Conservation (phyloP, 2,113 vertebrate genomes). For the Phyllostomus hastatus region DNA sequence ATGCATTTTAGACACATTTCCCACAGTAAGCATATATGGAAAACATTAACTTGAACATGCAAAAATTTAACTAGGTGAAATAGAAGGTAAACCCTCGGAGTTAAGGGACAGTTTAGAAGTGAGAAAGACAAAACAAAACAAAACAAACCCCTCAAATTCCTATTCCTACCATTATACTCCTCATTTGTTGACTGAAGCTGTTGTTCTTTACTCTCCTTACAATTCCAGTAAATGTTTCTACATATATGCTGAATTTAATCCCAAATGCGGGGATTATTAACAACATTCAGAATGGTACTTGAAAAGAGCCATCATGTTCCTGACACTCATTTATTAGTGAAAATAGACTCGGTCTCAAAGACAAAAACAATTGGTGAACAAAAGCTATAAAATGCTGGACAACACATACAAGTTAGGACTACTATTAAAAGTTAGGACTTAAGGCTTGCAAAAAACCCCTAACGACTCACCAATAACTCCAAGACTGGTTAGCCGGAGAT, state of each 20-base stretch:
- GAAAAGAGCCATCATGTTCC: not conserved
- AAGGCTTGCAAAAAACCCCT: not conserved
- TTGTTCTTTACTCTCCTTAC: not conserved
- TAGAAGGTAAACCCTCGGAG: not conserved
- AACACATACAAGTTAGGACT: not conserved
- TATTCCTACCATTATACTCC: not conserved
- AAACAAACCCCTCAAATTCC: not conserved
- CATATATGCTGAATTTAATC: slow-evolving; percentile 2
- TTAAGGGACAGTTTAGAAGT: not conserved
- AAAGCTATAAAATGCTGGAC: not conserved
- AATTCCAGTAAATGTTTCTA: slow-evolving; percentile 1
- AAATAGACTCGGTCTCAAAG: slow-evolving; percentile 10
- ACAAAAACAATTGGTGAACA: slow-evolving; percentile 12
- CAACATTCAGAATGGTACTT: not conserved
- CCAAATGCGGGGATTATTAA: slow-evolving; percentile 1
- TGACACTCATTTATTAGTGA: not conserved
- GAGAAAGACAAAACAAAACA: not conserved
- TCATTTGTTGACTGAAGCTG: not conserved
- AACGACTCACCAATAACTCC: slow-evolving; percentile 93
- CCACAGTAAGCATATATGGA: not conserved
- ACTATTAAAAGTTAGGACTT: slow-evolving; percentile 15
- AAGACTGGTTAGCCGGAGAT: slow-evolving; percentile 96
- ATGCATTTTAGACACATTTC: not conserved
- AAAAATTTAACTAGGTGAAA: slow-evolving; percentile 28
- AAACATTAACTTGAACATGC: not conserved